Conservation (phyloP, 2,888 invertebrate genomes). For the Sphaerophoria taeniata region DNA sequence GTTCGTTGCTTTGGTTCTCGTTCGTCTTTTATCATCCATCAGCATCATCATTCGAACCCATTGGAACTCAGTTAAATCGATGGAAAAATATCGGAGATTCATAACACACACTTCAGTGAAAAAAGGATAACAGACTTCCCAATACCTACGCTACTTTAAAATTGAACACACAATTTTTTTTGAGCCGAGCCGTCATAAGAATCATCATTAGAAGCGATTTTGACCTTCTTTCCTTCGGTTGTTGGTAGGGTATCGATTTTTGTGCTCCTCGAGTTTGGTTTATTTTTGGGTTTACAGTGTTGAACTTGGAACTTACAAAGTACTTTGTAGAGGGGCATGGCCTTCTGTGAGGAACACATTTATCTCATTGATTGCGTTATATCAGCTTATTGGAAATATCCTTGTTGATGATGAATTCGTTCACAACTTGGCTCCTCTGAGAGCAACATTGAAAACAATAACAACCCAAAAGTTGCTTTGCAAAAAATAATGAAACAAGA, state of each 20-base stretch:
- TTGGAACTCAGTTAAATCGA: constrained; percentile 57
- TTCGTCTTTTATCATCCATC: neutral
- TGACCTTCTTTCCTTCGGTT: constrained; percentile 11
- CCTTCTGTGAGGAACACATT: neutral
- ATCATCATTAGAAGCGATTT: constrained; percentile 35
- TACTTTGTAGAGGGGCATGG: neutral
- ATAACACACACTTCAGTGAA: constrained; percentile 40
- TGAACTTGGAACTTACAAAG: constrained; percentile 20
- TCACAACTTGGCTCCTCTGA: neutral
- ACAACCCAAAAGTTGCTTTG: constrained; percentile 11
- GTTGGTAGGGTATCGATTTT: constrained; percentile 24
- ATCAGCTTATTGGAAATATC: constrained; percentile 35
- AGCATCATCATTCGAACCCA: constrained; percentile 9
- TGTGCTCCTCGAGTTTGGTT: neutral
- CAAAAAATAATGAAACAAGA: constrained; percentile 13
- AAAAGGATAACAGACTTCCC: neutral
- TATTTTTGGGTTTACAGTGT: constrained; percentile 28
- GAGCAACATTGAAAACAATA: constrained; percentile 12
- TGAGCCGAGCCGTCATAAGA: neutral
- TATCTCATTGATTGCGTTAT: constrained; percentile 34
- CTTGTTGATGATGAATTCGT: constrained; percentile 20
- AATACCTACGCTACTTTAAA: neutral
- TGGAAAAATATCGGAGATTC: constrained; percentile 57
- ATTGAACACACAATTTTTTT: neutral
- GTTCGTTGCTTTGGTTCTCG: neutral